A percentile compares a stretch with the other conserved stretches of the same genome.
Conservation (phyloP, 2,113 vertebrate genomes). For the Galeopterus variegatus region DNA sequence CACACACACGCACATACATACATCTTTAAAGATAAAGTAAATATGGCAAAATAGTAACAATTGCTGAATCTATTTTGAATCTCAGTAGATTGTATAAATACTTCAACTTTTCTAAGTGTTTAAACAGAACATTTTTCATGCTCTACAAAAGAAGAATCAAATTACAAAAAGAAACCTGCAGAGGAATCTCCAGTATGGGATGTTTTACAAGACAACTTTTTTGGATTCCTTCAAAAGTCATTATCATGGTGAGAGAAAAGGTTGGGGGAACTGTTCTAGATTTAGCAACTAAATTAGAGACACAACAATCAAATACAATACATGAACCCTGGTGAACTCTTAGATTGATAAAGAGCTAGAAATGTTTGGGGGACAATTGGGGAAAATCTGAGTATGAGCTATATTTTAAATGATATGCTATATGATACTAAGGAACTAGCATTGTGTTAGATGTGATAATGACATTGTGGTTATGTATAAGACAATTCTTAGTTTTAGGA, state of each 20-base stretch:
- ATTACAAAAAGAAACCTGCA: background rate
- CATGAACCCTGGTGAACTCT: background rate
- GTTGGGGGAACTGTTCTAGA: background rate
- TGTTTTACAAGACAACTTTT: background rate
- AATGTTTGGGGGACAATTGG: background rate
- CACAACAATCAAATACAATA: background rate
- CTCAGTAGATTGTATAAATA: too few species aligned
- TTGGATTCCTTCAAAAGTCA: slow-evolving; percentile 8
- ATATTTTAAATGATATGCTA: slow-evolving; percentile 9
- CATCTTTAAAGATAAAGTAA: too few species aligned
- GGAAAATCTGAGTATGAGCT: slow-evolving; percentile 17
- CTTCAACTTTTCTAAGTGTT: too few species aligned
- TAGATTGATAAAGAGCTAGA: slow-evolving; percentile 21
- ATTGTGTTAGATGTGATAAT: slow-evolving; percentile 43
- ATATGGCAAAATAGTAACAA: too few species aligned
- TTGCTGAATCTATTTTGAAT: too few species aligned
- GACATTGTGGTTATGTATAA: background rate
- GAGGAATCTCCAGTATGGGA: slow-evolving; percentile 3
- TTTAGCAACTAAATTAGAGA: background rate
- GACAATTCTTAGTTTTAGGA: slow-evolving; percentile 40
- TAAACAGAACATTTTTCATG: too few species aligned
- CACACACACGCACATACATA: background rate
- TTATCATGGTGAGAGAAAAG: background rate
- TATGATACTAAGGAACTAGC: background rate
- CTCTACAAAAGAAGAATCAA: slow-evolving; percentile 36